A percentile compares a stretch with the other conserved stretches of the same genome.
These are phyloP conservation scores for Gallinago nigripennis DNA, from an alignment of 2,797 vertebrate species.

Conservation along the genomic window DNA sequence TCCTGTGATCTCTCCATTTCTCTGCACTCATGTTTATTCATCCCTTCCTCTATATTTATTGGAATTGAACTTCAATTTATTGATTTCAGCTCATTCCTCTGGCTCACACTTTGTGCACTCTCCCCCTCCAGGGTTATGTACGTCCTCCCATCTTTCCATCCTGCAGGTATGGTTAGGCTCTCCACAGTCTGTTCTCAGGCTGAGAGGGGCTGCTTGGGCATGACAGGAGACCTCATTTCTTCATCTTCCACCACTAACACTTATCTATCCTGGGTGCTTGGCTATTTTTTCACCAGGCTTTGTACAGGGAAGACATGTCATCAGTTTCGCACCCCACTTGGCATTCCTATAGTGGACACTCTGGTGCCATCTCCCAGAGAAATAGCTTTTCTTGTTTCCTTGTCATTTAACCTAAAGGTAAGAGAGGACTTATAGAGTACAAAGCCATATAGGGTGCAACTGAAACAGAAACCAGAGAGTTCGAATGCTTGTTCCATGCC, in stretches of 20 bases:
- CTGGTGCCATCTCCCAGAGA: not conserved
- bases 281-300: not conserved
- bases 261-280: not conserved
- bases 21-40: constrained; percentile 47
- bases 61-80: not conserved
- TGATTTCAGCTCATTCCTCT: not conserved
- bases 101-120: not conserved
- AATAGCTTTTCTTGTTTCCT: not conserved
- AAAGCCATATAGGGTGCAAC: not conserved
- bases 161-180: not conserved
- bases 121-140: not conserved
- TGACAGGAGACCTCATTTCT: not conserved
- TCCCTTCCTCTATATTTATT: not conserved
- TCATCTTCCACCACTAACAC: not conserved
- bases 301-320: not conserved
- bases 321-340: not conserved
- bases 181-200: not conserved
- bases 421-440: not conserved
- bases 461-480: not conserved
- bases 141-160: not conserved
- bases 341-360: not conserved
- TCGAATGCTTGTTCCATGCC: not conserved
- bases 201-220: not conserved
- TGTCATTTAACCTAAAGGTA: not conserved
- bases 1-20: not conserved